Conservation (phyloP, 2,113 vertebrate species). For the Poecile atricapillus region DNA sequence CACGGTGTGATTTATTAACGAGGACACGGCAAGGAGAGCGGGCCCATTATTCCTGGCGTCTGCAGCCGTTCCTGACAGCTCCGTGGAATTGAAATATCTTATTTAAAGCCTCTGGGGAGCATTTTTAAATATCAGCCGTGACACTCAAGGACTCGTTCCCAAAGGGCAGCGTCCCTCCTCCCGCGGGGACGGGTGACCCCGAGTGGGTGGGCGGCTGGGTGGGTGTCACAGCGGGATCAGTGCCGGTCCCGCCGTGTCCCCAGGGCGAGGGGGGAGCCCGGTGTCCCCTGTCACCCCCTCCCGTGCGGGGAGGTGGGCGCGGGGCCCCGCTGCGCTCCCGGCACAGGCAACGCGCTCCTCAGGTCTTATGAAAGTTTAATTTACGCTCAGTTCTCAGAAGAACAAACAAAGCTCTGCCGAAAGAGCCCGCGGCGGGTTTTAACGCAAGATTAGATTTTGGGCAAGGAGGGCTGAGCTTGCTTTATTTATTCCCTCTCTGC, state of each 20-base stretch:
- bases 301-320: background rate
- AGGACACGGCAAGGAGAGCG: constrained; percentile 73
- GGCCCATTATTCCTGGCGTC: constrained; percentile 66
- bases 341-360: background rate
- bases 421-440: constrained; percentile 36
- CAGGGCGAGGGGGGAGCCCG: accelerated
- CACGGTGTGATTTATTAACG: constrained; percentile 50
- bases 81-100: constrained; percentile 75
- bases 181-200: background rate
- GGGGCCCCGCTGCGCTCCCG: background rate
- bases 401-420: constrained; percentile 59
- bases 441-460: constrained; percentile 45
- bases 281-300: background rate
- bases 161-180: constrained; percentile 29
- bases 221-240: background rate
- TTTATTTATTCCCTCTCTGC: constrained; percentile 25
- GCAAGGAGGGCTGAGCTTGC: background rate
- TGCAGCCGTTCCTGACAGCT: constrained; percentile 72
- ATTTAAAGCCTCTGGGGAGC: constrained; percentile 73
- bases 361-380: constrained; percentile 59
- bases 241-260: background rate
- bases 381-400: constrained; percentile 36
- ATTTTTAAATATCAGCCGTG: constrained; percentile 74
- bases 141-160: constrained; percentile 72
- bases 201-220: background rate